phyloP scores from a whole-genome alignment of 35 echinoderm and acorn worm species.

The Strongylocentrotus purpuratus region DNA sequence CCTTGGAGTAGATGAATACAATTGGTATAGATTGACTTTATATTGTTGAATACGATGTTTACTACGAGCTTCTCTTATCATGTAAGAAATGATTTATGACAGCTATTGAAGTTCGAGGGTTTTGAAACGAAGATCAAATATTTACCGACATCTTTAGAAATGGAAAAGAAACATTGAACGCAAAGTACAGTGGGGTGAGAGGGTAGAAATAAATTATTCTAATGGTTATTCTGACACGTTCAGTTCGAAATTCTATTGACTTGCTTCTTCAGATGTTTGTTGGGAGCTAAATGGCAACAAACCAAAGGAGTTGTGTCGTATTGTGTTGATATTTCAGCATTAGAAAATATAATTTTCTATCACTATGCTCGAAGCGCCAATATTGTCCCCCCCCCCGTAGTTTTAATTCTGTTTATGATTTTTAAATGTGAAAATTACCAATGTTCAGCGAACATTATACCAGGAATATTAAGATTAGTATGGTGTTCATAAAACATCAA shows the following conservation, averaged over 20 bases:
- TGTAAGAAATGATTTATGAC: constrained; percentile 2
- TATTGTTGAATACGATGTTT: not conserved
- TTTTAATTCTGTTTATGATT: too few species aligned
- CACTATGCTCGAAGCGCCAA: not conserved
- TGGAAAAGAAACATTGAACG: not conserved
- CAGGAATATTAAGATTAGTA: too few species aligned
- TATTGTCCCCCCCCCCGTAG: too few species aligned
- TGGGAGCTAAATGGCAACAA: not conserved
- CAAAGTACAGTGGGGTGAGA: not conserved
- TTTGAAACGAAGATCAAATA: constrained; percentile 5
- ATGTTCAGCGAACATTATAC: too few species aligned
- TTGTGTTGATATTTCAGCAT: not conserved
- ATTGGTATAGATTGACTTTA: not conserved
- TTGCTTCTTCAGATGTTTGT: not conserved
- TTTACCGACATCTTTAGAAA: not conserved
- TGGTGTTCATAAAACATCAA: too few species aligned
- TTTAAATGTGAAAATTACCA: too few species aligned
- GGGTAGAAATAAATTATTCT: constrained; percentile 1
- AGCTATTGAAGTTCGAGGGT: not conserved
- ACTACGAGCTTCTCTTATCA: not conserved
- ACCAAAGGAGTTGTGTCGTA: not conserved
- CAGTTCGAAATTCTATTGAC: not conserved
- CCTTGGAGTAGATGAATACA: not conserved
- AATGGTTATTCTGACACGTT: not conserved
- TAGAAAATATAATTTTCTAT: not conserved